Evolutionary conservation across 2,113 vertebrate species (phyloP).

Genomic region (Narcine bancroftii): DNA sequence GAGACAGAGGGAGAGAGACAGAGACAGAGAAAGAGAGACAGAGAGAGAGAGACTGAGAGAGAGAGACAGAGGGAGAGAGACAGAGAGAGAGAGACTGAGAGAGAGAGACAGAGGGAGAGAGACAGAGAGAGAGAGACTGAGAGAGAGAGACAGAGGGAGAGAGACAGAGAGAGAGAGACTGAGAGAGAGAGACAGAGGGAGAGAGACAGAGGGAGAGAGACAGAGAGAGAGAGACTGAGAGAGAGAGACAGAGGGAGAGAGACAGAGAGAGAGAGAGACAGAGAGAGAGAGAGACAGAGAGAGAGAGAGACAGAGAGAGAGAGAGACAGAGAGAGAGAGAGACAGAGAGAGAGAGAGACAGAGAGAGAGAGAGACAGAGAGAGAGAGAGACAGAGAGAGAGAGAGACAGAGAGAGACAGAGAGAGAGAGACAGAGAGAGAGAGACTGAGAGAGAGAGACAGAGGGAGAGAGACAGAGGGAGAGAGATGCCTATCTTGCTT

Average conservation of each 20-base stretch:
- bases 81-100: not conserved
- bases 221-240: not conserved
- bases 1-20: not conserved
- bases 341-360: not conserved
- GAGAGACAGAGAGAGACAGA: not conserved
- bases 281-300: not conserved
- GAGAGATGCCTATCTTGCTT: not conserved
- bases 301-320: conserved; percentile 34
- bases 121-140: not conserved
- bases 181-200: not conserved
- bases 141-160: not conserved
- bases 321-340: conserved; percentile 28
- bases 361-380: not conserved
- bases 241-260: not conserved
- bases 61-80: not conserved
- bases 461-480: not conserved
- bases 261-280: not conserved
- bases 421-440: not conserved
- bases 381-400: not conserved
- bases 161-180: not conserved
- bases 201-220: too few species aligned
- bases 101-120: not conserved
- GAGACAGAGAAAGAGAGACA: not conserved
- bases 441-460: not conserved
- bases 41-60: not conserved